phyloP scores from a whole-genome alignment of 2,113 vertebrate species.

The Mystacornis crossleyi region DNA sequence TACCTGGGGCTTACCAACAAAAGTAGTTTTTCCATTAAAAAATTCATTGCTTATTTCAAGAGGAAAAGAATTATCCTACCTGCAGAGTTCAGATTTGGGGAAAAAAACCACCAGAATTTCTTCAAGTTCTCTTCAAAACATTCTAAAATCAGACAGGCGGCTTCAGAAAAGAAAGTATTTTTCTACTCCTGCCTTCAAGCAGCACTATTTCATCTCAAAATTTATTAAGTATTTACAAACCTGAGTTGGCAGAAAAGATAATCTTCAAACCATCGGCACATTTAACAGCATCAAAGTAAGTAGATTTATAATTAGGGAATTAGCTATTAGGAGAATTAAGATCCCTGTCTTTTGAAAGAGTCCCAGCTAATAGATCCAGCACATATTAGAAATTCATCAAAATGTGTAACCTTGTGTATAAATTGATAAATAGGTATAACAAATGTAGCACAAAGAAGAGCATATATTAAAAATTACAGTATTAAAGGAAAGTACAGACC shows the following conservation, averaged over 20 bases:
- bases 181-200: background rate
- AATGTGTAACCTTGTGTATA: background rate
- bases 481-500: background rate
- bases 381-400: background rate
- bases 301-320: background rate
- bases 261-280: background rate
- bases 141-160: background rate
- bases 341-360: background rate
- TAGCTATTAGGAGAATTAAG: background rate
- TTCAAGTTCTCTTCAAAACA: background rate
- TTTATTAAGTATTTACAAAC: background rate
- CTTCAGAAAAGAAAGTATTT: background rate
- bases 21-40: slow-evolving; percentile 33
- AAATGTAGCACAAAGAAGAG: background rate
- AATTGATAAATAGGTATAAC: background rate
- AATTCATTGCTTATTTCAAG: slow-evolving; percentile 22
- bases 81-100: background rate
- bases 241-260: background rate
- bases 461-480: background rate
- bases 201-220: background rate
- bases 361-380: background rate
- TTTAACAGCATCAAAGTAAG: background rate
- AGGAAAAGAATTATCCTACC: background rate
- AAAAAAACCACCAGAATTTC: background rate
- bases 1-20: slow-evolving; percentile 22